Conservation (phyloP, 2,797 vertebrate species). For the Monodelphis domestica region DNA sequence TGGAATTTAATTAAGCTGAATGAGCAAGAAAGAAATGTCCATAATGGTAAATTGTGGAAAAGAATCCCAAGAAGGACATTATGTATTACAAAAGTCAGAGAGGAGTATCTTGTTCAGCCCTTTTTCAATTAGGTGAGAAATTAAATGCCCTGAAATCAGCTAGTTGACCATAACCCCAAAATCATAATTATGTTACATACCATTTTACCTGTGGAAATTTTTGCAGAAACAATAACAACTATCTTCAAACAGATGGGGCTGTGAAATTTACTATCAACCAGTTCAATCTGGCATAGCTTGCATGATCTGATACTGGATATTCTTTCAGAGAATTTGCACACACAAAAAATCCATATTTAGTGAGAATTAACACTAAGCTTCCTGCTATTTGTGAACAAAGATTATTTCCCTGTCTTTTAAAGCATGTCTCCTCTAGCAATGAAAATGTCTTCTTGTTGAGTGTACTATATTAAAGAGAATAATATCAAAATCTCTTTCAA, state of each 20-base stretch:
- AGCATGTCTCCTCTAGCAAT: conserved; percentile 62
- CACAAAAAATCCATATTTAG: not conserved
- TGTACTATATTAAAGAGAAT: conserved; percentile 65
- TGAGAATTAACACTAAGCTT: not conserved
- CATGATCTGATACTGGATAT: conserved; percentile 8
- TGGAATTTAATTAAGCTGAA: not conserved
- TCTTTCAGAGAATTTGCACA: conserved; percentile 1
- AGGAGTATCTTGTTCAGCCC: not conserved
- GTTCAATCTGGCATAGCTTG: conserved; percentile 26
- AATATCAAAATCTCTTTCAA: conserved; percentile 59
- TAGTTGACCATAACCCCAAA: conserved; percentile 48
- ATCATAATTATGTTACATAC: conserved; percentile 45
- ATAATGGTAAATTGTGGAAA: conserved; percentile 1
- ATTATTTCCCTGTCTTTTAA: conserved; percentile 41
- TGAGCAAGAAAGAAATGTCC: not conserved
- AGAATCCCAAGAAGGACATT: not conserved
- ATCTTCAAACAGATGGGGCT: conserved; percentile 54
- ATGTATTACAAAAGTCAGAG: not conserved
- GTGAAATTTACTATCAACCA: conserved; percentile 33
- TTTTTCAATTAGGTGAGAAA: conserved; percentile 23
- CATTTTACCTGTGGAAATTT: conserved; percentile 60
- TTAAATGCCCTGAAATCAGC: conserved; percentile 44
- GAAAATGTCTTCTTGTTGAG: conserved; percentile 63
- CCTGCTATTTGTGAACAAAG: not conserved
- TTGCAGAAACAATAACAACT: conserved; percentile 52